Percentiles rank a stretch among this genome's conserved stretches.
Conservation (phyloP, 2,113 vertebrate genomes). For the Paracyprichromis sp. region DNA sequence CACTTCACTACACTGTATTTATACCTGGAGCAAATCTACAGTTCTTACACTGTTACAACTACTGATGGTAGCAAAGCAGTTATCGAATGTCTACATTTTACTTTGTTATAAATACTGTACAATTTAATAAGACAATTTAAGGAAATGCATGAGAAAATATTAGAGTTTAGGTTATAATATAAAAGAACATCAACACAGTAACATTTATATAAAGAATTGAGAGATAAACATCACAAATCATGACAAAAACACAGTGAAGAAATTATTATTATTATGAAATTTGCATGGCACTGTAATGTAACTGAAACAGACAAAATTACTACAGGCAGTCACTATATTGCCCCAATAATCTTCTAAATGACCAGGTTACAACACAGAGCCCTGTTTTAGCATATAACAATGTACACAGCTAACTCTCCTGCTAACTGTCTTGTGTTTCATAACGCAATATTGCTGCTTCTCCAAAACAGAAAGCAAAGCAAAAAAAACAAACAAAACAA, state of each 20-base stretch:
- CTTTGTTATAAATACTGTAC: not conserved
- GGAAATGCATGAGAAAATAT: not conserved
- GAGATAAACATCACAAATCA: not conserved
- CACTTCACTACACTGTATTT: not conserved
- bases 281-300: not conserved
- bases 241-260: not conserved
- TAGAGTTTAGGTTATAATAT: not conserved
- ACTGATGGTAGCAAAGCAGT: not conserved
- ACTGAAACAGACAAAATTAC: not conserved
- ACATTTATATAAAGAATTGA: not conserved
- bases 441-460: conserved; percentile 1
- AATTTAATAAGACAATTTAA: not conserved
- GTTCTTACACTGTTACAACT: not conserved
- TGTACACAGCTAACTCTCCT: not conserved
- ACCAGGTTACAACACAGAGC: not conserved
- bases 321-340: not conserved
- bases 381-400: not conserved
- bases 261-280: not conserved
- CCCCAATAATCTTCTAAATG: not conserved
- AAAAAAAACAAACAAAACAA: not conserved
- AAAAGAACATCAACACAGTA: not conserved
- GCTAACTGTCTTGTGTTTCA: not conserved
- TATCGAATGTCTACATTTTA: not conserved
- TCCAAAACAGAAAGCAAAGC: conserved; percentile 18
- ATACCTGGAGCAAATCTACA: not conserved